Percentiles rank a stretch among this genome's conserved stretches.
Conservation (phyloP, 2,113 vertebrate species). For the Nothocercus julius region DNA sequence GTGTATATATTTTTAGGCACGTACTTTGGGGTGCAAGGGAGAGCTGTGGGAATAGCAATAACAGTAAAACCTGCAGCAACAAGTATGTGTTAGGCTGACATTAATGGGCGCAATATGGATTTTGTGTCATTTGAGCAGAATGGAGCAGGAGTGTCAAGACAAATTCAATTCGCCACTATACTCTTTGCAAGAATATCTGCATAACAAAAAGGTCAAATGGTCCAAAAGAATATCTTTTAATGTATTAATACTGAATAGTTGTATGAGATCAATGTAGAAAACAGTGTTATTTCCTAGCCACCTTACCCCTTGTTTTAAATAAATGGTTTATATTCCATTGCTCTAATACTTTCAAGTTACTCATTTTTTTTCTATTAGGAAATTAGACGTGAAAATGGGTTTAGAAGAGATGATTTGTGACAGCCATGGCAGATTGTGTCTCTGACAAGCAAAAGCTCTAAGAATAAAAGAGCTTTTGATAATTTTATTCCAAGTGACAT, state of each 20-base stretch:
- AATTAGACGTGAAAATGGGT: constrained; percentile 56
- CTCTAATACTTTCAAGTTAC: constrained; percentile 11
- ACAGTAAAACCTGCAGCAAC: constrained; percentile 67
- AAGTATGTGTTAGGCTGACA: constrained; percentile 66
- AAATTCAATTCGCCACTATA: constrained; percentile 62
- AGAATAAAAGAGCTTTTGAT: constrained; percentile 67
- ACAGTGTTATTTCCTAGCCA: neutral
- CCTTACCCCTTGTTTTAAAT: neutral
- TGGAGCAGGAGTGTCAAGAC: constrained; percentile 53
- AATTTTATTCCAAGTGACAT: constrained; percentile 63
- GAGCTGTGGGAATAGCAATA: constrained; percentile 42
- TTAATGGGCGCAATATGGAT: constrained; percentile 66
- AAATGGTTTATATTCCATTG: neutral
- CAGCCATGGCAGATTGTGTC: constrained; percentile 57
- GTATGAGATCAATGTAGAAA: neutral
- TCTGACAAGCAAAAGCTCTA: constrained; percentile 62
- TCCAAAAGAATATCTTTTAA: constrained; percentile 42
- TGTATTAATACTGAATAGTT: neutral
- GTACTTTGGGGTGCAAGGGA: constrained; percentile 22
- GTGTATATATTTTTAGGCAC: constrained; percentile 16
- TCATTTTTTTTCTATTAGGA: constrained; percentile 33
- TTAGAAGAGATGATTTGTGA: constrained; percentile 56
- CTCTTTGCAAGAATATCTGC: constrained; percentile 59
- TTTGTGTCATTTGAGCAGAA: constrained; percentile 71
- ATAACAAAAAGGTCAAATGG: constrained; percentile 71